Percentiles rank a stretch among this genome's conserved stretches.
These are phyloP conservation scores for Amazonetta brasiliensis DNA, from an alignment of 2,797 vertebrate species.

Conservation along the genomic window DNA sequence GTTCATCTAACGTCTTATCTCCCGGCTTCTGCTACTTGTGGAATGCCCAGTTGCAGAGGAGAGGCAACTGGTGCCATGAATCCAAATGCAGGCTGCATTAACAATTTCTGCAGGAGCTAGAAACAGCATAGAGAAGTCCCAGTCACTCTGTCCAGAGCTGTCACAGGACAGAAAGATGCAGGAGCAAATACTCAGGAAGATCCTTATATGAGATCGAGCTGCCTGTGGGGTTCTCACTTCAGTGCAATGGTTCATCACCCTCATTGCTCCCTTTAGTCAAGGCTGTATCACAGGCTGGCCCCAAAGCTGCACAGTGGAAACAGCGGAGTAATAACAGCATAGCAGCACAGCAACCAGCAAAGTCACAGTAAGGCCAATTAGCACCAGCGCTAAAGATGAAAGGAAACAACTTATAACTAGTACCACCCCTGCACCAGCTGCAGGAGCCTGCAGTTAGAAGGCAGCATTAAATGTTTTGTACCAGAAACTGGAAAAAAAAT, in stretches of 20 bases:
- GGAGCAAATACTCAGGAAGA: not conserved
- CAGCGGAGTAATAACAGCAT: not conserved
- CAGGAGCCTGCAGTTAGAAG: not conserved
- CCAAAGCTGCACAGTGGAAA: not conserved
- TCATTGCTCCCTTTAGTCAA: not conserved
- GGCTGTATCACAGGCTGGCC: not conserved
- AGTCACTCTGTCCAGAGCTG: not conserved
- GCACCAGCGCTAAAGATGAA: not conserved
- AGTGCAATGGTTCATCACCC: not conserved
- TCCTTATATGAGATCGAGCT: not conserved
- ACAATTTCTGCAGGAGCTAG: not conserved
- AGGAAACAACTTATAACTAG: not conserved
- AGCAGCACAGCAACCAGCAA: not conserved
- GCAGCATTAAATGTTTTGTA: not conserved
- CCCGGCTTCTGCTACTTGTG: not conserved
- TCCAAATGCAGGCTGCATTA: not conserved
- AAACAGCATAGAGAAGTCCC: not conserved
- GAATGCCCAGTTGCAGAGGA: not conserved
- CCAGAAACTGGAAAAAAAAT: not conserved
- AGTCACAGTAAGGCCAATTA: not conserved
- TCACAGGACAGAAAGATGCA: not conserved
- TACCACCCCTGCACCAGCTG: not conserved
- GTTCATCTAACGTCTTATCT: not conserved
- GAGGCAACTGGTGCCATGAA: not conserved
- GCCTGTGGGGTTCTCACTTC: not conserved